Evolutionary conservation across 1,140 invertebrate species (phyloP).

Genomic region (Eurytemora carolleeae): DNA sequence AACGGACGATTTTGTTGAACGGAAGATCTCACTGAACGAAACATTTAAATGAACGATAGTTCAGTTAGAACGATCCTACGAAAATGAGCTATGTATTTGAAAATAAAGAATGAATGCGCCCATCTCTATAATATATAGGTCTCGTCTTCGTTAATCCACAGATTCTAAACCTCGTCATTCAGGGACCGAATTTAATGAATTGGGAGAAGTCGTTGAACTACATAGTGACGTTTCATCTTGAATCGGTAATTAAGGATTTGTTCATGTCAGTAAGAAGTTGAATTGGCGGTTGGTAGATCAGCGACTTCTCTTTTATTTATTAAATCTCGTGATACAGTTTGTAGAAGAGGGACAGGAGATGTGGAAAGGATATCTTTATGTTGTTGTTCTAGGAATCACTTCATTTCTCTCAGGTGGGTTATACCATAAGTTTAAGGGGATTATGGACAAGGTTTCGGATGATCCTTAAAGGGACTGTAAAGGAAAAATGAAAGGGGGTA

Average conservation of each 20-base stretch:
- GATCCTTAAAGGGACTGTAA: too few relatives aligned
- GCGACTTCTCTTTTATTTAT: too few relatives aligned
- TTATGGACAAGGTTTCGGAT: too few relatives aligned
- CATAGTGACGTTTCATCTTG: too few relatives aligned
- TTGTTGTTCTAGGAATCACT: neutral
- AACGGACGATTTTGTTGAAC: too few relatives aligned
- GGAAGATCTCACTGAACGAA: too few relatives aligned
- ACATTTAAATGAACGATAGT: too few relatives aligned
- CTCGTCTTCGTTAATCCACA: neutral
- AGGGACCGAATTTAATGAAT: neutral
- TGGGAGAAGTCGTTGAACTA: neutral
- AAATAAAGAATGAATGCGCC: too few relatives aligned
- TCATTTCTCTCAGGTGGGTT: neutral
- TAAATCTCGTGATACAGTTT: neutral
- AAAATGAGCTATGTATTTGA: too few relatives aligned
- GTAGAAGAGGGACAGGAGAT: neutral
- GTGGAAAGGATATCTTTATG: neutral
- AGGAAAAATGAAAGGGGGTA: too few relatives aligned
- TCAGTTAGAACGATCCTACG: too few relatives aligned
- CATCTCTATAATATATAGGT: neutral
- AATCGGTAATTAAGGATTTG: neutral
- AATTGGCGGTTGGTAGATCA: neutral
- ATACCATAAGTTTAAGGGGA: neutral
- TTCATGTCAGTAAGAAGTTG: neutral
- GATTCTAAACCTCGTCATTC: neutral